phyloP scores from a whole-genome alignment of 2,113 vertebrate genomes.

The Pavo muticus region DNA sequence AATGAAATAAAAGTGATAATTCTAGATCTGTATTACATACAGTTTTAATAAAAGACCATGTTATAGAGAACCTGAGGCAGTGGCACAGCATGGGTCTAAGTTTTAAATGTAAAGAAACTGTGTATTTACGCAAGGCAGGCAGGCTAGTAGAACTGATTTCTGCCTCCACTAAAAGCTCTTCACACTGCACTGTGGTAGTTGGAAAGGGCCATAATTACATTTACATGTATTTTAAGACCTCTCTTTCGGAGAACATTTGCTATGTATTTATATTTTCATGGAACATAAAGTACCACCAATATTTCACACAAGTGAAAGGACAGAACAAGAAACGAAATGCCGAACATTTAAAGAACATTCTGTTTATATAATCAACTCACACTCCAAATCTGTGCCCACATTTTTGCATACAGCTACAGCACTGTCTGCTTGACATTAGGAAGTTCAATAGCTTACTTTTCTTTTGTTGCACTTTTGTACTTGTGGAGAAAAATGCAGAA shows the following conservation, averaged over 20 bases:
- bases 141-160: neutral
- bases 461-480: neutral
- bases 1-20: conserved; percentile 13
- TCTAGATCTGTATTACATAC: neutral
- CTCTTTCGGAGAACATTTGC: neutral
- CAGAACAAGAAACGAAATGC: conserved; percentile 17
- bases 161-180: neutral
- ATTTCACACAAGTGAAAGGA: conserved; percentile 13
- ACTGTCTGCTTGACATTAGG: neutral
- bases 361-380: neutral
- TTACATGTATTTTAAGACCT: neutral
- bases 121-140: neutral
- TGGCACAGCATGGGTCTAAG: neutral
- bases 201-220: neutral
- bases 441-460: neutral
- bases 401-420: neutral
- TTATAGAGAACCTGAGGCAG: neutral
- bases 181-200: neutral
- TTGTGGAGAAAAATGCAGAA: neutral
- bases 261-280: conserved; percentile 27
- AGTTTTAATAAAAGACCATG: neutral
- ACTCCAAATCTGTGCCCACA: neutral
- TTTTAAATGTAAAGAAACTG: neutral
- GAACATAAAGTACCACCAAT: neutral
- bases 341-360: neutral